phyloP scores from a whole-genome alignment of 2,888 invertebrate genomes.

The Hoplodrina blanda region DNA sequence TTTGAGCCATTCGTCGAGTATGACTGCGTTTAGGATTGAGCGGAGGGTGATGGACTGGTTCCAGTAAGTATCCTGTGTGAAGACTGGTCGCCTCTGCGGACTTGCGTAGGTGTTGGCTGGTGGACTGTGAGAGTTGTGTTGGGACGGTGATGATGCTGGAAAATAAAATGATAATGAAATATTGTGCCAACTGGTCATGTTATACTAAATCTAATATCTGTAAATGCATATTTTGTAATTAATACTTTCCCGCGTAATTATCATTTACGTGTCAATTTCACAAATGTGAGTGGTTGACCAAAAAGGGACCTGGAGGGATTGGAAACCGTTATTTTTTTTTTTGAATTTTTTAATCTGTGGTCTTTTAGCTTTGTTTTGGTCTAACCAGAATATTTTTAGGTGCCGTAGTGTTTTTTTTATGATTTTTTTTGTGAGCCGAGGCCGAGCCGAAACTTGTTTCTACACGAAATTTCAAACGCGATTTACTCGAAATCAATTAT shows the following conservation, averaged over 20 bases:
- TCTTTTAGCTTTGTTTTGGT: too few species aligned
- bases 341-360: too few species aligned
- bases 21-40: conserved; percentile 92
- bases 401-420: too few species aligned
- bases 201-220: not conserved
- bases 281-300: too few species aligned
- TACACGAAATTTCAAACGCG: too few species aligned
- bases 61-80: conserved; percentile 87
- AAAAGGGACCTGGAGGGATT: too few species aligned
- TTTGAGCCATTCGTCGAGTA: conserved; percentile 98
- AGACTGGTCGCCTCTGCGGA: conserved; percentile 76
- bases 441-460: too few species aligned
- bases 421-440: too few species aligned
- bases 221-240: not conserved
- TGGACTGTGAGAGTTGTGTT: conserved; percentile 69
- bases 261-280: too few species aligned
- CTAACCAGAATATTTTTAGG: too few species aligned
- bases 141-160: conserved; percentile 71
- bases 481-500: too few species aligned
- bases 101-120: conserved; percentile 68
- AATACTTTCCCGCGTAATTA: not conserved
- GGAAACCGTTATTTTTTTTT: too few species aligned
- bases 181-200: not conserved
- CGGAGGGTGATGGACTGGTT: conserved; percentile 84
- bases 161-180: not conserved